Evolutionary conservation across 2,888 invertebrate genomes (phyloP).

Genomic region (Hyposoter didymator): DNA sequence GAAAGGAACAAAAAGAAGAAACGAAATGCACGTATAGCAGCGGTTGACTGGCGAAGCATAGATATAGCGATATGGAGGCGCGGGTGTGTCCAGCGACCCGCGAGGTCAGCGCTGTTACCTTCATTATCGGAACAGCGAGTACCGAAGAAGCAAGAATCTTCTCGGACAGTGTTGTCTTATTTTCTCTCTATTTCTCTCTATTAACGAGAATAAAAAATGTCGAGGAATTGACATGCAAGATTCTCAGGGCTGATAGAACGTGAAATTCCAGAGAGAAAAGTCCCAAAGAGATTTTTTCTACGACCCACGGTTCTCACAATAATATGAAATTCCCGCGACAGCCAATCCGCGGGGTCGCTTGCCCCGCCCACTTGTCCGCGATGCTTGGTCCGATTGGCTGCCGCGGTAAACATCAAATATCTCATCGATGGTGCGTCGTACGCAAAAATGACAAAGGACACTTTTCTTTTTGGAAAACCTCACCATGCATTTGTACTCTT

Average conservation of each 20-base stretch:
- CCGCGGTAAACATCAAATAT: not conserved
- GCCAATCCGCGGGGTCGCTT: not conserved
- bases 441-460: not conserved
- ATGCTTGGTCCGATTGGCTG: not conserved
- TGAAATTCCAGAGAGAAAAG: not conserved
- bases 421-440: not conserved
- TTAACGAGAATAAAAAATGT: not conserved
- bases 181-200: conserved; percentile 44
- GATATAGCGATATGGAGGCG: conserved; percentile 65
- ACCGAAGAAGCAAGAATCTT: conserved; percentile 48
- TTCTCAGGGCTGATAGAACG: not conserved
- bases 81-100: conserved; percentile 78
- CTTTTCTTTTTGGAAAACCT: not conserved
- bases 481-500: not conserved
- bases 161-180: conserved; percentile 4
- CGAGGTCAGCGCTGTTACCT: conserved; percentile 80
- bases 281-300: not conserved
- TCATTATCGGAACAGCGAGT: conserved; percentile 77
- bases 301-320: not conserved
- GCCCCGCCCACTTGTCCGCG: not conserved
- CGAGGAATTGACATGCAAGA: not conserved
- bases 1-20: conserved; percentile 48
- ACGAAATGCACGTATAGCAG: conserved; percentile 45
- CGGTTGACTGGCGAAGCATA: conserved; percentile 26
- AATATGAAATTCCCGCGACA: not conserved